phyloP scores from a whole-genome alignment of 2,113 vertebrate genomes.

The Neodon shergylaensis region DNA sequence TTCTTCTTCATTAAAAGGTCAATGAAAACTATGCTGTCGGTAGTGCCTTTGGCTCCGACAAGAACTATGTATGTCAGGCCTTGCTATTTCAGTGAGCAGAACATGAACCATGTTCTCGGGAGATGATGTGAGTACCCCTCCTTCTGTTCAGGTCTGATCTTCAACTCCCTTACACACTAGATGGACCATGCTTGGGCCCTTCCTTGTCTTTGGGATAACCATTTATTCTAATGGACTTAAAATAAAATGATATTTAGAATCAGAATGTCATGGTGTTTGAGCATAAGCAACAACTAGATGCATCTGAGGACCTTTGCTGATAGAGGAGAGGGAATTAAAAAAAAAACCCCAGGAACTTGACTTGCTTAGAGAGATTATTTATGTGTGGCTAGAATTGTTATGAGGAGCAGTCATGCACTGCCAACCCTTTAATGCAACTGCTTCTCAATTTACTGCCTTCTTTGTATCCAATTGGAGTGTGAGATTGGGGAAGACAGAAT shows the following conservation, averaged over 20 bases:
- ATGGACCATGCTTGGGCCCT: neutral
- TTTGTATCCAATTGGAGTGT: neutral
- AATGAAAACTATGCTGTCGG: neutral
- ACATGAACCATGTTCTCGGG: neutral
- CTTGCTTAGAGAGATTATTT: neutral
- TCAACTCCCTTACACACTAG: neutral
- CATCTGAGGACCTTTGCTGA: neutral
- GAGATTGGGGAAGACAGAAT: neutral
- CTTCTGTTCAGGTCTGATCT: neutral
- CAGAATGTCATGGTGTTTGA: neutral
- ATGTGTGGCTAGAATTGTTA: neutral
- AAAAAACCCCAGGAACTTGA: neutral
- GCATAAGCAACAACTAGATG: neutral
- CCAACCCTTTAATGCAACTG: fast-evolving
- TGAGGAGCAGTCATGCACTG: fast-evolving
- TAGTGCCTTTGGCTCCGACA: neutral
- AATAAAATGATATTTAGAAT: neutral
- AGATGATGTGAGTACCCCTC: neutral
- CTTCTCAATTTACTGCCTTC: neutral
- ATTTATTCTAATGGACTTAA: neutral
- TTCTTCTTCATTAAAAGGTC: neutral
- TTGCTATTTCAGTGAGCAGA: neutral
- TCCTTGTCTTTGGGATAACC: neutral
- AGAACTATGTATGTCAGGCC: neutral
- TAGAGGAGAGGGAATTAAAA: neutral